A percentile compares a stretch with the other conserved stretches of the same genome.
Conservation (phyloP, 2,797 vertebrate genomes). For the Gambelia wislizenii region DNA sequence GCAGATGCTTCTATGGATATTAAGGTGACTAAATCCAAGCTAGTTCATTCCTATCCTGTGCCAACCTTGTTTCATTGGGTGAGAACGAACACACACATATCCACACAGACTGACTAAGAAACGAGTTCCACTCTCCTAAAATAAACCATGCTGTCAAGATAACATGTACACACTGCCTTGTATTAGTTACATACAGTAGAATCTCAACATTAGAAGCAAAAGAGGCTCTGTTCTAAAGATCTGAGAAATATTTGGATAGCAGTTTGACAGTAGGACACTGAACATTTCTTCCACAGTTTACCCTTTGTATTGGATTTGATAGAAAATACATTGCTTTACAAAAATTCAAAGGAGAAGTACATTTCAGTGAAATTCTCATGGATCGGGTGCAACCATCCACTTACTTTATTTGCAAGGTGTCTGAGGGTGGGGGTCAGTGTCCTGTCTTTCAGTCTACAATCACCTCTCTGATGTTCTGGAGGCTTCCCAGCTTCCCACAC, state of each 20-base stretch:
- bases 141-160: not conserved
- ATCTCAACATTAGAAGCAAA: not conserved
- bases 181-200: not conserved
- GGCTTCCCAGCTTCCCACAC: too few species aligned
- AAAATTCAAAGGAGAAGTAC: not conserved
- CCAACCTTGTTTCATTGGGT: not conserved
- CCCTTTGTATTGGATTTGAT: not conserved
- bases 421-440: not conserved
- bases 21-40: not conserved
- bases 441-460: not conserved
- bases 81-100: too few species aligned
- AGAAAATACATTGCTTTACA: not conserved
- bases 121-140: too few species aligned
- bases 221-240: not conserved
- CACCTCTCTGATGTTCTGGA: not conserved
- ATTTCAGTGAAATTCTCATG: not conserved
- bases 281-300: not conserved
- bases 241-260: not conserved
- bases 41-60: not conserved
- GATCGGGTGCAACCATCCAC: not conserved
- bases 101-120: too few species aligned
- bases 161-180: not conserved
- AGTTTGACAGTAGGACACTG: not conserved
- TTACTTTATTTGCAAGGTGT: not conserved
- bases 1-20: not conserved